These are phyloP conservation scores for Psilopsiagon aymara DNA, from an alignment of 2,113 vertebrate genomes.

Conservation along the genomic window DNA sequence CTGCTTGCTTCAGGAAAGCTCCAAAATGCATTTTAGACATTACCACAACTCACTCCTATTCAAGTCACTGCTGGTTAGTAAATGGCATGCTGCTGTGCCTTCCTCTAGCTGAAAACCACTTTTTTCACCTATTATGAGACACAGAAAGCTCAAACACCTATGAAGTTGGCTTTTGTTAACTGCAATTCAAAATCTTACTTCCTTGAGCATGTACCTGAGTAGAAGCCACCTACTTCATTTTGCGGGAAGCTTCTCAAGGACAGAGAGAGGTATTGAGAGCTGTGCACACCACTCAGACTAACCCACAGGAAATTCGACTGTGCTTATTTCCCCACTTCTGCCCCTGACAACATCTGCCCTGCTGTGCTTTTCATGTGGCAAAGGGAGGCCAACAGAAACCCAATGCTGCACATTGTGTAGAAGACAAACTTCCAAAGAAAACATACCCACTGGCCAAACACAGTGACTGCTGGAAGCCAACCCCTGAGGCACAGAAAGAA, in stretches of 20 bases:
- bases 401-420: not conserved
- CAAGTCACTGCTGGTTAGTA: not conserved
- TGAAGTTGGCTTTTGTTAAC: not conserved
- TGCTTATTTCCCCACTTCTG: not conserved
- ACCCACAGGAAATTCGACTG: not conserved
- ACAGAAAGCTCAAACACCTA: not conserved
- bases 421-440: not conserved
- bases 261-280: not conserved
- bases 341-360: not conserved
- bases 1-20: not conserved
- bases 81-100: not conserved
- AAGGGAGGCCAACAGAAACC: not conserved
- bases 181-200: not conserved
- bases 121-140: too few relatives aligned
- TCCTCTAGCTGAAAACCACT: not conserved
- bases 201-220: not conserved
- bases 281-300: not conserved
- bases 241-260: not conserved
- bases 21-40: not conserved
- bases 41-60: not conserved
- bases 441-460: conserved; percentile 15
- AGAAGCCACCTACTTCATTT: not conserved
- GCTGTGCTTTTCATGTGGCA: fast-evolving
- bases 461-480: fast-evolving
- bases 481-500: not conserved